phyloP scores from a whole-genome alignment of 2,888 invertebrate genomes.

The Agriopis leucophaearia region DNA sequence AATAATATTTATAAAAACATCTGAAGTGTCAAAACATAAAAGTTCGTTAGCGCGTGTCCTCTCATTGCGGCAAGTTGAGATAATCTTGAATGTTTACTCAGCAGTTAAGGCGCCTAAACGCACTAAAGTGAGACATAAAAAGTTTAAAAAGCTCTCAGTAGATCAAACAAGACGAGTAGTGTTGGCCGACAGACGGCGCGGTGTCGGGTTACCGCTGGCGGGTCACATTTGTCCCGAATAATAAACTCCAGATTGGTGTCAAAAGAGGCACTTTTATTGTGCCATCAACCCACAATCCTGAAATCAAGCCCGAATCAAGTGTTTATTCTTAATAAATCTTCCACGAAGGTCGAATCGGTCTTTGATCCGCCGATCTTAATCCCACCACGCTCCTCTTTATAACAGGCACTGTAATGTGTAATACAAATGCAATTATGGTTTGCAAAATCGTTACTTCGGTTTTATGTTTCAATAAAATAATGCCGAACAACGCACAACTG shows the following conservation, averaged over 20 bases:
- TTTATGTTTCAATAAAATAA: conserved; percentile 70
- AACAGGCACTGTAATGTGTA: conserved; percentile 51
- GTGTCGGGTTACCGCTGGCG: conserved; percentile 76
- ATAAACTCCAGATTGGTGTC: conserved; percentile 85
- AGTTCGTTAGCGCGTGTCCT: conserved; percentile 48
- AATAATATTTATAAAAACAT: conserved; percentile 19
- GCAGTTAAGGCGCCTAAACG: conserved; percentile 81
- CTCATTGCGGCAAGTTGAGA: conserved; percentile 56
- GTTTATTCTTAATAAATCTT: conserved; percentile 80
- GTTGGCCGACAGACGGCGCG: conserved; percentile 77
- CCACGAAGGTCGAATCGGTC: conserved; percentile 67
- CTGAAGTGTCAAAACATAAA: conserved; percentile 53
- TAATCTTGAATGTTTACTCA: conserved; percentile 80
- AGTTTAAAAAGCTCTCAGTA: conserved; percentile 86
- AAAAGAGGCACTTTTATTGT: conserved; percentile 84
- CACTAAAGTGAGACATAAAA: conserved; percentile 84
- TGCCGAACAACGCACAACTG: conserved; percentile 55
- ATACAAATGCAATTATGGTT: conserved; percentile 60
- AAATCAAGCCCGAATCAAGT: conserved; percentile 66
- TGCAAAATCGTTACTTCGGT: conserved; percentile 56
- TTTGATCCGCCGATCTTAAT: conserved; percentile 67
- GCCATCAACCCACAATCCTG: conserved; percentile 71
- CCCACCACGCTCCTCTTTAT: conserved; percentile 57
- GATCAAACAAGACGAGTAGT: conserved; percentile 84
- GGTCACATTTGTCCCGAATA: conserved; percentile 84